Conservation (phyloP, 1,140 invertebrate genomes). For the Drosophila kohkoa region DNA sequence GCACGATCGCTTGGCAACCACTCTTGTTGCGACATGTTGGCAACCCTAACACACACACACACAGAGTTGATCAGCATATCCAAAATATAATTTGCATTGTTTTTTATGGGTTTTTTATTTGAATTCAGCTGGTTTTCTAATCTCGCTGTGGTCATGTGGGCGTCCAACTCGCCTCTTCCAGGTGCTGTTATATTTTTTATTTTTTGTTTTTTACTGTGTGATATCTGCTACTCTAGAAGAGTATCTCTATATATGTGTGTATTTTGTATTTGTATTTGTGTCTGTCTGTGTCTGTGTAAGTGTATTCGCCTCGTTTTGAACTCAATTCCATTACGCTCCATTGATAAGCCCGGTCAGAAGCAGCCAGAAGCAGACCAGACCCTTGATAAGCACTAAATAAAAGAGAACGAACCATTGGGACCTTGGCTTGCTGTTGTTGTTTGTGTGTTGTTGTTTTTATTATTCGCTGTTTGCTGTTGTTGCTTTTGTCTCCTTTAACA, state of each 20-base stretch:
- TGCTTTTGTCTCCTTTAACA: slow-evolving; percentile 30
- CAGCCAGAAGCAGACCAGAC: slow-evolving; percentile 31
- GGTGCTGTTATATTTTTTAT: slow-evolving; percentile 3
- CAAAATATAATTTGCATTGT: slow-evolving; percentile 7
- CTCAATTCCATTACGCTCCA: slow-evolving; percentile 45
- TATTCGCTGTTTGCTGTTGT: slow-evolving; percentile 23
- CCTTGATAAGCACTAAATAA: slow-evolving; percentile 42
- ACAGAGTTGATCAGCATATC: slow-evolving; percentile 1
- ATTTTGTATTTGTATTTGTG: neutral
- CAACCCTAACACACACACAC: slow-evolving; percentile 1
- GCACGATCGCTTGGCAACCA: slow-evolving; percentile 3
- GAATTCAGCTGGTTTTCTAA: neutral
- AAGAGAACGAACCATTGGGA: slow-evolving; percentile 44
- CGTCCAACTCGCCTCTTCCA: slow-evolving; percentile 2
- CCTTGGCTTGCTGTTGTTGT: slow-evolving; percentile 56
- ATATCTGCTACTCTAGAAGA: slow-evolving; percentile 20
- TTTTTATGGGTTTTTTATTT: neutral
- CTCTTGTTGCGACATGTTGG: neutral
- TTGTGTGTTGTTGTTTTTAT: slow-evolving; percentile 38
- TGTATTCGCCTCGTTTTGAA: slow-evolving; percentile 31
- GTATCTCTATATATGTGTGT: slow-evolving; percentile 15
- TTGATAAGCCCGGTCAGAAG: slow-evolving; percentile 53
- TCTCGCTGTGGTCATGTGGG: slow-evolving; percentile 31
- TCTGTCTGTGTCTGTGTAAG: neutral
- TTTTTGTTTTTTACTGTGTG: neutral